These are phyloP conservation scores for Thrips palmi DNA, from an alignment of 1,140 invertebrate species.

Conservation along the genomic window DNA sequence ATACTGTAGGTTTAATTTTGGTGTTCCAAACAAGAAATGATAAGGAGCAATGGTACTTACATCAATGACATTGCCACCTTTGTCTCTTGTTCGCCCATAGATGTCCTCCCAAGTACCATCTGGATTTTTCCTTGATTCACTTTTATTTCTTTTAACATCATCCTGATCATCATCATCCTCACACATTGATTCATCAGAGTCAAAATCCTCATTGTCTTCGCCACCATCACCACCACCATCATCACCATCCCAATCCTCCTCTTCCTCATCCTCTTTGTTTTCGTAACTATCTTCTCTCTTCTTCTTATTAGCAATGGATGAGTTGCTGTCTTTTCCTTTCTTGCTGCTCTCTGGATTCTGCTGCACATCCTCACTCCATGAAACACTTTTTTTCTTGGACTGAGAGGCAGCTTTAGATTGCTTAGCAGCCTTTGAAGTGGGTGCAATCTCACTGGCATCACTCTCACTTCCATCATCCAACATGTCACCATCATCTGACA, in stretches of 20 bases:
- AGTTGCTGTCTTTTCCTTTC: constrained; percentile 3
- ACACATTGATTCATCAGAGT: constrained; percentile 21
- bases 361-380: constrained; percentile 13
- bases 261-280: constrained; percentile 18
- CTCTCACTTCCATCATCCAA: constrained; percentile 7
- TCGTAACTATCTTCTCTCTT: constrained; percentile 12
- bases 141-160: constrained; percentile 14
- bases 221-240: constrained; percentile 26
- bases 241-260: constrained; percentile 22
- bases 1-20: background rate
- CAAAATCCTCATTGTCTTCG: constrained; percentile 5
- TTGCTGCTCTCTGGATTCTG: constrained; percentile 8
- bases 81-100: constrained; percentile 70
- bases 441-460: constrained; percentile 11
- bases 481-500: constrained; percentile 10
- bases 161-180: constrained; percentile 19
- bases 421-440: constrained; percentile 11
- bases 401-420: constrained; percentile 12
- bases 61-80: constrained; percentile 54
- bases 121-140: constrained; percentile 16
- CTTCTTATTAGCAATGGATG: constrained; percentile 14
- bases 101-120: constrained; percentile 73
- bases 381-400: constrained; percentile 13
- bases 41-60: constrained; percentile 16
- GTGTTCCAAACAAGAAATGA: background rate